A percentile compares a stretch with the other conserved stretches of the same genome.
Evolutionary conservation across 2,113 vertebrate species (phyloP).

Genomic region (Aviceda subcristata): DNA sequence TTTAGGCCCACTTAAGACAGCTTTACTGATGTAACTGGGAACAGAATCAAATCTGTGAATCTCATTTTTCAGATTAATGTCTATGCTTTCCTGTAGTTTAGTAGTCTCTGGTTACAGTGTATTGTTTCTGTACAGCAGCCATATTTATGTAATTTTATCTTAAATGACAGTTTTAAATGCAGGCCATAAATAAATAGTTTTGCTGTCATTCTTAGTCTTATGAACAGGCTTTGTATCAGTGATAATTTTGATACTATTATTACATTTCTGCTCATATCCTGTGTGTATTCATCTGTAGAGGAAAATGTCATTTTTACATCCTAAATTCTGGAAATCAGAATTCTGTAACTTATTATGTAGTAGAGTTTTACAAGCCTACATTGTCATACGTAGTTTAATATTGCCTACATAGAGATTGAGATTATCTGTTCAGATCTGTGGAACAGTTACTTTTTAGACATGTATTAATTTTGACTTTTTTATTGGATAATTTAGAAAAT

Average conservation of each 20-base stretch:
- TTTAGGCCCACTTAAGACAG: background rate
- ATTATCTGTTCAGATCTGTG: background rate
- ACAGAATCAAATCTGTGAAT: background rate
- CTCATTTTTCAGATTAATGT: background rate
- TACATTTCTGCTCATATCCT: background rate
- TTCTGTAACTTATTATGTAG: background rate
- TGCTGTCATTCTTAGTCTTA: background rate
- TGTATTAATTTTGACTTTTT: background rate
- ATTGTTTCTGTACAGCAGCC: background rate
- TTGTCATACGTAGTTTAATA: background rate
- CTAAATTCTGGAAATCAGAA: background rate
- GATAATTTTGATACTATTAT: background rate
- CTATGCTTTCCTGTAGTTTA: background rate
- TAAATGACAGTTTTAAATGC: background rate
- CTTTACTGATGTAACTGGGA: background rate
- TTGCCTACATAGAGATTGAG: background rate
- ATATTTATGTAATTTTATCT: background rate
- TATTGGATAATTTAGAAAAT: background rate
- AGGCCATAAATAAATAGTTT: background rate
- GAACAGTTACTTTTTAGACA: background rate
- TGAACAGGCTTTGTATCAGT: background rate
- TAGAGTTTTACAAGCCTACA: background rate
- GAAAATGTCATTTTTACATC: background rate
- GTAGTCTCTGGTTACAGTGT: background rate
- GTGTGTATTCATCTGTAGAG: background rate